Base-by-base conservation (phyloP, 2,888 invertebrate species). In the Isoperla grammatica region DNA sequence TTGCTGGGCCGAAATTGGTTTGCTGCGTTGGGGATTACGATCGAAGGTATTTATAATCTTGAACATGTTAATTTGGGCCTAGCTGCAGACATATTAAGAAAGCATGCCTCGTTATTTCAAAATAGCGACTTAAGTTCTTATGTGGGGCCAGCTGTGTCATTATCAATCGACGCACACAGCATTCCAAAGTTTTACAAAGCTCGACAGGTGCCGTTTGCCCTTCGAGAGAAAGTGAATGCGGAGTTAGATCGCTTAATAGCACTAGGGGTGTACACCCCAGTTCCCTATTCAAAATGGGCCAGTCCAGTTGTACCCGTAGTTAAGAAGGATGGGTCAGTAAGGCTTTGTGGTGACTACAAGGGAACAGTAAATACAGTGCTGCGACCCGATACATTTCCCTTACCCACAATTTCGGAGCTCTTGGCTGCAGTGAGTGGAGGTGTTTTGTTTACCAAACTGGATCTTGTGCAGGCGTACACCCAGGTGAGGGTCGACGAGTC, bases 121-220 rank as follows among this genome's bases (percentile, higher is more conserved):
- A n/a, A n/a, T n/a, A n/a, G n/a, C n/a, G n/a, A n/a, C n/a, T n/a
- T n/a, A n/a, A n/a, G n/a, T n/a, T n/a, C n/a, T n/a, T n/a, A n/a
- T n/a, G n/a, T n/a, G n/a, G n/a, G n/a, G n/a, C n/a, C n/a, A n/a
- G n/a, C n/a, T n/a, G n/a, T n/a, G n/a, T n/a, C n/a, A n/a, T n/a
- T n/a, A n/a, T n/a, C n/a, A n/a, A 17, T 45, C 5, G 19, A 45
- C 17, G 15, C 12, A 15, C 6, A 17, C 4, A 20, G 15, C 12
- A 17, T 11, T 6, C 45, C 45, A 5, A 12, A 15, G 13, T 45
- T 45, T 15, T 15, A 9, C 17, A 45, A 17, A 45, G 13, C 65
- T 11, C 63, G 69, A 9, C 43, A 65, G n/a, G 63, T 68, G 23
- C 68, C 69, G 9, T 69, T 68, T 40, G 68, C 69, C 12, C 59